phyloP scores from a whole-genome alignment of 1,140 invertebrate species.

The Diorhabda sublineata region DNA sequence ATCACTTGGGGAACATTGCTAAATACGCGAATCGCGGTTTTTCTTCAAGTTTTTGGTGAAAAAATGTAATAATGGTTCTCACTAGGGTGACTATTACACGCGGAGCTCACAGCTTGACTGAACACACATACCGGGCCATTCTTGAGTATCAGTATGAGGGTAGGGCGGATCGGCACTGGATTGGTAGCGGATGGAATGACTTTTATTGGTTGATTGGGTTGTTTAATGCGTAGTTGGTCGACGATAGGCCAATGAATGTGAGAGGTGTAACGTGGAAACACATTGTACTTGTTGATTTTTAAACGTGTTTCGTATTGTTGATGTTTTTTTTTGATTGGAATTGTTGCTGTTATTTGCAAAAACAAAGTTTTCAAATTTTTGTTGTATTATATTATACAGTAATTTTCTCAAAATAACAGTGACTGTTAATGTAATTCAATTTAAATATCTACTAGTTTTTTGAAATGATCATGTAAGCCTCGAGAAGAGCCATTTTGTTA shows the following conservation, averaged over 20 bases:
- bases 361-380: not conserved
- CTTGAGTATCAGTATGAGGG: constrained; percentile 25
- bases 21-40: not conserved
- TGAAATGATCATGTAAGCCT: too few relatives aligned
- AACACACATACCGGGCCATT: constrained; percentile 36
- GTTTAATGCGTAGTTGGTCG: constrained; percentile 31
- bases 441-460: too few relatives aligned
- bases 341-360: not conserved
- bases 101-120: constrained; percentile 45
- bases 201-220: constrained; percentile 36
- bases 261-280: constrained; percentile 35
- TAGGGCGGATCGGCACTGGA: constrained; percentile 19
- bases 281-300: constrained; percentile 40
- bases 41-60: not conserved
- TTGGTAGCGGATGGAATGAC: constrained; percentile 34
- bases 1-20: constrained; percentile 14
- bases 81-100: constrained; percentile 22
- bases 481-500: too few relatives aligned
- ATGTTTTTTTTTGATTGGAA: not conserved
- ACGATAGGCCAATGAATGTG: constrained; percentile 37
- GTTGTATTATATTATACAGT: too few relatives aligned
- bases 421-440: too few relatives aligned
- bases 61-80: constrained; percentile 6
- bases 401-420: too few relatives aligned
- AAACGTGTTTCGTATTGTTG: not conserved